Conservation (phyloP, 2,113 vertebrate species). For the Tyrannus savana region DNA sequence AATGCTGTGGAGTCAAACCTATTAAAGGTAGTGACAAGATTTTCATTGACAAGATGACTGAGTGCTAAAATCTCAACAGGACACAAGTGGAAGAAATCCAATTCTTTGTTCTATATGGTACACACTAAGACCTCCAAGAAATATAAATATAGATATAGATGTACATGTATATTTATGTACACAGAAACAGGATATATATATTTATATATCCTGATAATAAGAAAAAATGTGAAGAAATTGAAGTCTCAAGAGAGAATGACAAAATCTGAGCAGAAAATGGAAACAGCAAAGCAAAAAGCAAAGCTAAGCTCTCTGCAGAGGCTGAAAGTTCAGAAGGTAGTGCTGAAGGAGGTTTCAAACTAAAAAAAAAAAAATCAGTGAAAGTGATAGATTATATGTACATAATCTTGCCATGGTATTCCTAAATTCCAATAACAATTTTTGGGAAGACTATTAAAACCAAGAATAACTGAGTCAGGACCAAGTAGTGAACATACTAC, state of each 20-base stretch:
- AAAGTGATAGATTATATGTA: neutral
- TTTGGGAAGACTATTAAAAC: neutral
- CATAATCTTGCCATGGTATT: neutral
- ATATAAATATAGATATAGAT: neutral
- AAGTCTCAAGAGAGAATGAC: neutral
- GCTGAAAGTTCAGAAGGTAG: neutral
- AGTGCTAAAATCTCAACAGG: constrained; percentile 18
- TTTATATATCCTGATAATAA: neutral
- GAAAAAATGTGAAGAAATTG: neutral
- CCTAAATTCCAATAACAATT: neutral
- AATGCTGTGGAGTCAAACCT: neutral
- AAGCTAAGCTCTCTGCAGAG: neutral
- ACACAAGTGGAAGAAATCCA: neutral
- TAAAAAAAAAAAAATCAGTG: neutral
- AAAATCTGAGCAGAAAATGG: neutral
- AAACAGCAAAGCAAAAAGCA: neutral
- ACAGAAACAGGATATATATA: neutral
- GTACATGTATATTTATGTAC: neutral
- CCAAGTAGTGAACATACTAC: neutral
- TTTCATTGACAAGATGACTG: constrained; percentile 20
- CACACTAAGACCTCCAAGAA: neutral
- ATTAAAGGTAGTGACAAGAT: neutral
- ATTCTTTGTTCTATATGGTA: neutral
- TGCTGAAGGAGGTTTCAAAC: neutral
- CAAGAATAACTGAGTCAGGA: neutral